Base-by-base conservation (phyloP, 2,797 vertebrate species). In the Antrozous pallidus region DNA sequence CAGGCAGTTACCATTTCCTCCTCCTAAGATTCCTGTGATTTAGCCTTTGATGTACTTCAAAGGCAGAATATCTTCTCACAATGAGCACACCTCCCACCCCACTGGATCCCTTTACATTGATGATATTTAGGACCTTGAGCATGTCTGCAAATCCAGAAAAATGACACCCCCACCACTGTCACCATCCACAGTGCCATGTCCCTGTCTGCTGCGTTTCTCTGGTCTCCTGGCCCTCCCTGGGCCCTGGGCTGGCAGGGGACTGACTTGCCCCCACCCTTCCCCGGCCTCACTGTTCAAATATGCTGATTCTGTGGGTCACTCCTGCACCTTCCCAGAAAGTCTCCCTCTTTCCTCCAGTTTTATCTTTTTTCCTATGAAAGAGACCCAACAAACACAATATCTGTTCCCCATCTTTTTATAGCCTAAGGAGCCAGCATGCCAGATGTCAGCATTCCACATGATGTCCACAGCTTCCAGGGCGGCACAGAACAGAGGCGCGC, bases 121-220 rank as follows among this genome's bases (percentile, higher is more conserved):
- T 28, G 17, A 47, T 10, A 3, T 4, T 18, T n/a, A 10, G 28
- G 17, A 67, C 12, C 36, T 22, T 58, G 65, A 70, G 12, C 24
- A 1, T 24, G 40, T 77, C 38, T 58, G n/a, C 42, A 75, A 65
- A 83, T 14, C 36, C 40, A 71, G 49, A 61, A 71, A 71, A 36
- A 8, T 4, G 11, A 9, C 13, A 42, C 4, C 2, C 2, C 9
- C 6, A 22, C 6, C 12, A 0, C 22, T 0, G 0, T 11, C 33
- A 56, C 70, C 67, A 49, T 14, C 70, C 56, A 61, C 1, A 42
- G 13, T 42, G 5, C 31, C 22, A 0, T 24, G 47, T 49, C 45
- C 16, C 16, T 45, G 26, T 38, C 31, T 8, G 10, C 40, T 51
- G 3, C 0, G 5, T 28, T 58, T 36, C 70, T 16, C 31, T 26